Conservation (phyloP, 2,888 invertebrate species). For the Tenthredo distinguenda region DNA sequence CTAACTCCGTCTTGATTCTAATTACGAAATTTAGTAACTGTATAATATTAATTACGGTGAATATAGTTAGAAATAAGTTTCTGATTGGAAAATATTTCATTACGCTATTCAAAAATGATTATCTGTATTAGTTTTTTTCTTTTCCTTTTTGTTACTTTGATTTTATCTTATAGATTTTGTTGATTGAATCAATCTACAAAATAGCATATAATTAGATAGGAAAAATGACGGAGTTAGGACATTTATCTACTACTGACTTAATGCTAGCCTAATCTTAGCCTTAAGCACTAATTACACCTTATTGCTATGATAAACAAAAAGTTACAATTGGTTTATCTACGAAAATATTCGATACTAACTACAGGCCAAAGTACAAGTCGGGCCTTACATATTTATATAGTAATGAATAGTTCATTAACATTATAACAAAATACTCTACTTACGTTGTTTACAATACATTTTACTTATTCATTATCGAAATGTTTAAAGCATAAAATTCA, state of each 20-base stretch:
- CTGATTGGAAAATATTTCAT: background rate
- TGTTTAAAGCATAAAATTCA: background rate
- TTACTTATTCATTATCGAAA: conserved; percentile 15
- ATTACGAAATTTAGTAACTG: background rate
- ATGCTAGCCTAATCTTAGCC: conserved; percentile 36
- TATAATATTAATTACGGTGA: background rate
- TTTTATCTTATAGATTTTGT: conserved; percentile 1
- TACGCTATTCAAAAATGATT: background rate
- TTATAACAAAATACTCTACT: conserved; percentile 45
- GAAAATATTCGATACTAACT: conserved; percentile 43
- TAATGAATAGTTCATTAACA: conserved; percentile 3
- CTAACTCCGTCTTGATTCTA: conserved; percentile 35
- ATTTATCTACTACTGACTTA: conserved; percentile 49
- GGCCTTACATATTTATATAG: conserved; percentile 31
- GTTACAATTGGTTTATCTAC: conserved; percentile 52
- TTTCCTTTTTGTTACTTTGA: background rate
- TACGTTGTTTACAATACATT: conserved; percentile 17
- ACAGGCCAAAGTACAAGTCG: conserved; percentile 47
- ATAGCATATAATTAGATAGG: background rate
- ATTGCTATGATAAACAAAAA: conserved; percentile 27
- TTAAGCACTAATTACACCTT: conserved; percentile 44
- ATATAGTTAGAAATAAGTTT: background rate
- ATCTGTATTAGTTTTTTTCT: background rate
- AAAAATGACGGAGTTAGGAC: conserved; percentile 39
- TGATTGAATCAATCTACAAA: background rate